These are phyloP conservation scores for Siniperca knerii DNA, from an alignment of 2,113 vertebrate species.

Conservation along the genomic window DNA sequence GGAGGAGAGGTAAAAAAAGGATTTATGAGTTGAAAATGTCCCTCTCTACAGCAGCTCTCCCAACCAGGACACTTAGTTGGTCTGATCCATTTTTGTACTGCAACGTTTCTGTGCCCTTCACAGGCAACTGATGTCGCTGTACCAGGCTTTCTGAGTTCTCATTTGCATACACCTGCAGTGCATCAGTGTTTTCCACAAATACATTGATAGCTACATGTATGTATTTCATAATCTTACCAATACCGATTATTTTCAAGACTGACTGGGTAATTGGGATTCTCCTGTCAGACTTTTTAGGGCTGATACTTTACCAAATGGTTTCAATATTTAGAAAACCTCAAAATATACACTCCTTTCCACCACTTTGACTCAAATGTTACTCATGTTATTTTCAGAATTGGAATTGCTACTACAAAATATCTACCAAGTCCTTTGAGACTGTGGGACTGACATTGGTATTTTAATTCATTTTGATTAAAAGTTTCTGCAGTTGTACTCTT, in stretches of 20 bases:
- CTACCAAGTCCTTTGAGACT: too few relatives aligned
- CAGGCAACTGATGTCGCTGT: background rate
- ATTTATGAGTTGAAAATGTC: constrained; percentile 2
- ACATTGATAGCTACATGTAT: background rate
- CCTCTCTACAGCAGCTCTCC: background rate
- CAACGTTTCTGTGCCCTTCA: constrained; percentile 11
- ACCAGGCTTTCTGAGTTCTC: background rate
- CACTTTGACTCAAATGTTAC: too few relatives aligned
- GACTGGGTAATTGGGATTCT: too few relatives aligned
- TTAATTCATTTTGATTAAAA: background rate
- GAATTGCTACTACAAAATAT: too few relatives aligned
- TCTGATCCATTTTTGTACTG: constrained; percentile 34
- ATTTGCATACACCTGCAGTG: constrained; percentile 4
- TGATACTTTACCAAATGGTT: background rate
- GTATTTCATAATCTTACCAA: too few relatives aligned
- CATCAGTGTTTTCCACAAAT: background rate
- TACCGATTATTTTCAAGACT: too few relatives aligned
- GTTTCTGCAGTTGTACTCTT: background rate
- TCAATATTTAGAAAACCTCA: background rate
- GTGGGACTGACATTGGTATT: background rate
- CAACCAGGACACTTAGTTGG: constrained; percentile 21
- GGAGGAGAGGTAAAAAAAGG: background rate
- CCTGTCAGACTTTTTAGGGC: background rate
- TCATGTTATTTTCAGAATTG: too few relatives aligned
- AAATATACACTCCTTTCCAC: too few relatives aligned